These are phyloP conservation scores for Nephrotoma appendiculata DNA, from an alignment of 2,888 invertebrate genomes.

Conservation along the genomic window DNA sequence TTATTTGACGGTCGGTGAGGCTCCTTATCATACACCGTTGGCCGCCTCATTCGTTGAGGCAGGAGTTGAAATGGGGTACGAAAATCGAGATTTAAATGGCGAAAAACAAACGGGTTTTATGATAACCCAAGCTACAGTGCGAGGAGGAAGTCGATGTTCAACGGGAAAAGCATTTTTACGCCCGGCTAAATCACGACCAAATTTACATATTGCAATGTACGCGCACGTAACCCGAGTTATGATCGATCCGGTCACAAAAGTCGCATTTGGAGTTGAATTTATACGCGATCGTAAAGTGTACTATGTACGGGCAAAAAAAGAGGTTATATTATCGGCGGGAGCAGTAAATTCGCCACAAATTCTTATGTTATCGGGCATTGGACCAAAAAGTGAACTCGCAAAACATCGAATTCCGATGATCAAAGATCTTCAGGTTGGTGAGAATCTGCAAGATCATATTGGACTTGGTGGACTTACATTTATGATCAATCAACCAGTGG, in stretches of 20 bases:
- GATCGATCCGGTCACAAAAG: conserved; percentile 55
- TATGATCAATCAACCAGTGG: conserved; percentile 59
- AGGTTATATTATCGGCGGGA: conserved; percentile 82
- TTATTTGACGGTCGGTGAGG: conserved; percentile 70
- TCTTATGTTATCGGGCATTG: conserved; percentile 84
- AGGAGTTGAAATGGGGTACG: conserved; percentile 70
- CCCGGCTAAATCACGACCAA: conserved; percentile 62
- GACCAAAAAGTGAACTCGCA: conserved; percentile 55
- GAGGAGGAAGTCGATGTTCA: conserved; percentile 73
- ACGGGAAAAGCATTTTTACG: conserved; percentile 78
- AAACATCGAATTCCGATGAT: conserved; percentile 64
- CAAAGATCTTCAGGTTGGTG: conserved; percentile 67
- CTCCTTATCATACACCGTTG: conserved; percentile 74
- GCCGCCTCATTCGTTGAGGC: conserved; percentile 70
- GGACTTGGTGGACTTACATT: conserved; percentile 77
- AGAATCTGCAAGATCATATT: conserved; percentile 81
- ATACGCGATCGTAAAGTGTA: conserved; percentile 55
- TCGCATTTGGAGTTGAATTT: conserved; percentile 73
- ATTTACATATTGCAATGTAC: conserved; percentile 72
- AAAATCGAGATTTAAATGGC: conserved; percentile 76
- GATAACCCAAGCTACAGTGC: conserved; percentile 69
- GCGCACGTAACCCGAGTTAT: conserved; percentile 63
- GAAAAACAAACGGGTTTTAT: conserved; percentile 77
- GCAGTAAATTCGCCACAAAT: conserved; percentile 88
- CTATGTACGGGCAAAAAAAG: conserved; percentile 62